Evolutionary conservation across 2,797 vertebrate species (phyloP).

Genomic region (Pseudomugil tenellus): DNA sequence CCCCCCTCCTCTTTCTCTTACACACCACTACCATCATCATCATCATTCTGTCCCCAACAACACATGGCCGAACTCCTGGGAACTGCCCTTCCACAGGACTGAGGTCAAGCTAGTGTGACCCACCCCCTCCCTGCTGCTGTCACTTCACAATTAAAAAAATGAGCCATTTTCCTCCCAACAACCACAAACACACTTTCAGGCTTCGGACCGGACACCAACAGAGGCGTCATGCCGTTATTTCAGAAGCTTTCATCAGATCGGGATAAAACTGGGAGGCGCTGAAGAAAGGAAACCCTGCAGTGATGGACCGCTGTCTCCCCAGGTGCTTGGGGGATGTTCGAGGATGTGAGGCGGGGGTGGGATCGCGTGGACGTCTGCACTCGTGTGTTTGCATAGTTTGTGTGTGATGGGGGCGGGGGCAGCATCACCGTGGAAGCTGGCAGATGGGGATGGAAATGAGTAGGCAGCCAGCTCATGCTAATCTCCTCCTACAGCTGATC

Average conservation of each 20-base stretch:
- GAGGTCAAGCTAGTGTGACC: conserved; percentile 52
- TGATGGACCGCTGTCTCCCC: too few species aligned
- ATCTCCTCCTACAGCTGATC: conserved; percentile 78
- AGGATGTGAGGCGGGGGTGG: conserved; percentile 55
- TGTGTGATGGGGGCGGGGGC: conserved; percentile 31
- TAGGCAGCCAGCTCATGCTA: conserved; percentile 78
- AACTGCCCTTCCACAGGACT: conserved; percentile 75
- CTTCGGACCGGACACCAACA: conserved; percentile 8
- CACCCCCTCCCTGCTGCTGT: conserved; percentile 54
- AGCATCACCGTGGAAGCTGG: conserved; percentile 75
- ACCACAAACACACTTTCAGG: conserved; percentile 30
- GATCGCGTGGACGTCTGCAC: conserved; percentile 53
- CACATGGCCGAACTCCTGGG: conserved; percentile 66
- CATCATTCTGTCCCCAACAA: conserved; percentile 65
- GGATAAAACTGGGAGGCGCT: background rate
- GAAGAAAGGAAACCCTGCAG: background rate
- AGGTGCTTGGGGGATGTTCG: too few species aligned
- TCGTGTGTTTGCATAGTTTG: conserved; percentile 17
- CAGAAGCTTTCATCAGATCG: background rate
- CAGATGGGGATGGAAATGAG: conserved; percentile 82
- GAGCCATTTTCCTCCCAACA: conserved; percentile 23
- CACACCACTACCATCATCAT: conserved; percentile 23
- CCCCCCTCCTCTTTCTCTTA: conserved; percentile 4
- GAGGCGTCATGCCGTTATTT: conserved; percentile 10
- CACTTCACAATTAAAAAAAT: background rate